Conservation (phyloP, 2,113 vertebrate genomes). For the Neodon shergylaensis region DNA sequence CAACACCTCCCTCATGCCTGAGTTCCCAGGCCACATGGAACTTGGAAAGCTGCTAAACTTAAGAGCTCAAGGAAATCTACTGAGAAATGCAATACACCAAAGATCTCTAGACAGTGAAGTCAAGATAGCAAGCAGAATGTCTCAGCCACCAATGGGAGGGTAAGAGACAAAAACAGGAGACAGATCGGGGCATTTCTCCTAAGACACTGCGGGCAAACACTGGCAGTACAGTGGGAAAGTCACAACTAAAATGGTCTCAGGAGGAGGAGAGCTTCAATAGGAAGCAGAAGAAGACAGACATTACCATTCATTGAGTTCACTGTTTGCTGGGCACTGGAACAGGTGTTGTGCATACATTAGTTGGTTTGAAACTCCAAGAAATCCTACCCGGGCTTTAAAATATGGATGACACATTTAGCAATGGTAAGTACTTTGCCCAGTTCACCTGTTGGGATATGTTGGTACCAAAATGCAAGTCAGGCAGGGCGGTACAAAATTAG, state of each 20-base stretch:
- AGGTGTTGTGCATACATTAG: neutral
- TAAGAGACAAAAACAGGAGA: neutral
- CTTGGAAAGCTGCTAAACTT: slow-evolving; percentile 30
- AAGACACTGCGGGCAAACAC: neutral
- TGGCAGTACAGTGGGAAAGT: neutral
- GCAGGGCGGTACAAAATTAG: neutral
- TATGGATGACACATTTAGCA: neutral
- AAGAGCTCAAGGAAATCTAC: slow-evolving; percentile 10
- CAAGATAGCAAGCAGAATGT: neutral
- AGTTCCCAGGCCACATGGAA: neutral
- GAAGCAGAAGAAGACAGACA: neutral
- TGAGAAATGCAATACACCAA: slow-evolving; percentile 37
- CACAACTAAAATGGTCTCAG: neutral
- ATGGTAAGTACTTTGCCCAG: neutral
- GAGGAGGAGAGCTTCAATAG: neutral
- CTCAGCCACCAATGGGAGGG: neutral
- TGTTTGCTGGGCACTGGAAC: neutral
- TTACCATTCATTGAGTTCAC: neutral
- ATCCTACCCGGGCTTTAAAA: neutral
- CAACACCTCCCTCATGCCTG: neutral
- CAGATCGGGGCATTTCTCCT: neutral
- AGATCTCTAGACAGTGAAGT: slow-evolving; percentile 5
- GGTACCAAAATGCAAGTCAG: neutral
- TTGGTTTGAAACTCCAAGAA: neutral
- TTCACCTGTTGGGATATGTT: neutral